Conservation (phyloP, 2,888 invertebrate genomes). For the Apocheima hispidaria region DNA sequence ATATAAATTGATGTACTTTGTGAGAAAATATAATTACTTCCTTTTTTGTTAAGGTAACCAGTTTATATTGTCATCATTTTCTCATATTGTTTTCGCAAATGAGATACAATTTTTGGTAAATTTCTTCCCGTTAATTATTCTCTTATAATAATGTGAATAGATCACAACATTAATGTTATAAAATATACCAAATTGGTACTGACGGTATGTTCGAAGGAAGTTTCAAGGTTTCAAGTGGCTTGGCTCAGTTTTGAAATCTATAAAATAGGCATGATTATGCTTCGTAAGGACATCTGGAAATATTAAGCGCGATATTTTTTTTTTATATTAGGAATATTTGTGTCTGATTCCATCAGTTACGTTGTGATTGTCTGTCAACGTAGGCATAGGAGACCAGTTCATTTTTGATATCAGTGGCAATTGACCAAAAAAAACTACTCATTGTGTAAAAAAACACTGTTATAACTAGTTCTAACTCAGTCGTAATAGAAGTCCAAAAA, state of each 20-base stretch:
- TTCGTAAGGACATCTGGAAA: background rate
- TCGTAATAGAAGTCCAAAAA: background rate
- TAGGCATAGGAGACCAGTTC: too few species aligned
- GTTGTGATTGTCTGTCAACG: too few species aligned
- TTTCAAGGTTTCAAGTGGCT: constrained; percentile 30
- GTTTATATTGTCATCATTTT: constrained; percentile 9
- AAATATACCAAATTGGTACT: constrained; percentile 18
- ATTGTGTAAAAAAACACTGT: too few species aligned
- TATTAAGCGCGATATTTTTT: background rate
- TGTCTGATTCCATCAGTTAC: too few species aligned
- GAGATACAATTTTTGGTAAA: background rate
- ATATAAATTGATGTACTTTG: background rate
- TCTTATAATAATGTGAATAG: background rate
- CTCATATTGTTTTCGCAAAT: constrained; percentile 9
- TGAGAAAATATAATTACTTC: background rate
- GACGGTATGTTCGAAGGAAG: constrained; percentile 29
- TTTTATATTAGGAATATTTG: background rate
- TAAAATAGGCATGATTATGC: constrained; percentile 13
- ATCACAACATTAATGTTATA: constrained; percentile 33
- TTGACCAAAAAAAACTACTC: too few species aligned
- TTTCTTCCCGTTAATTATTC: background rate
- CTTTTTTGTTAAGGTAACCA: background rate
- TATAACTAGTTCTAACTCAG: background rate
- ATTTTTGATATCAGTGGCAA: too few species aligned
- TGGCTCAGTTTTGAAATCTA: constrained; percentile 19